phyloP scores from a whole-genome alignment of 2,888 invertebrate species.

The Hyles lineata region DNA sequence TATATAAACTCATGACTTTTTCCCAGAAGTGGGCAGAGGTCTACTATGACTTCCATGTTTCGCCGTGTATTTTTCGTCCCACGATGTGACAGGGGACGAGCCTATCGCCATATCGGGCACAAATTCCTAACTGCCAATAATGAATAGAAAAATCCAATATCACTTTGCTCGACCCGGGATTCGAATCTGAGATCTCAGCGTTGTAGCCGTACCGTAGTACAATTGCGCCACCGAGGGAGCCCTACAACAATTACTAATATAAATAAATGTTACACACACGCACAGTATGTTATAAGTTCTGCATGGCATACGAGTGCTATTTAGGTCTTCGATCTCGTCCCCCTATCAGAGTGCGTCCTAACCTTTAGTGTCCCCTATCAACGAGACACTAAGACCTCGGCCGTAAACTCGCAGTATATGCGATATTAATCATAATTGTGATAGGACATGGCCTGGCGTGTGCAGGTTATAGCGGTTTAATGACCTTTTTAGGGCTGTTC shows the following conservation, averaged over 20 bases:
- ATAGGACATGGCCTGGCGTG: not conserved
- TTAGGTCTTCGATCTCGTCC: constrained; percentile 12
- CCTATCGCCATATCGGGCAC: too few relatives aligned
- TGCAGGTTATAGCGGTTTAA: not conserved
- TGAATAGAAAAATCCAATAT: too few relatives aligned
- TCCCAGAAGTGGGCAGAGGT: too few relatives aligned
- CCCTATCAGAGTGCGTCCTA: constrained; percentile 11
- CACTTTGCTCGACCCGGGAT: too few relatives aligned
- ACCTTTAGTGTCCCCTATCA: constrained; percentile 14
- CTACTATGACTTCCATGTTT: too few relatives aligned
- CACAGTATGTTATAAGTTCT: not conserved
- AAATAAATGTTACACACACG: not conserved
- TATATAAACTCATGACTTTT: too few relatives aligned
- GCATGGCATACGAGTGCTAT: not conserved
- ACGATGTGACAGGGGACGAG: too few relatives aligned
- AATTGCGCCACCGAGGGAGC: too few relatives aligned
- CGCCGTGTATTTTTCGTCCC: too few relatives aligned
- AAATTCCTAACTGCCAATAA: too few relatives aligned
- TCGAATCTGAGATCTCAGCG: too few relatives aligned
- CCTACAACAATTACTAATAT: not conserved
- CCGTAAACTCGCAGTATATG: not conserved
- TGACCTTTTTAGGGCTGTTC: not conserved
- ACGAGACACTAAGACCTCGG: not conserved
- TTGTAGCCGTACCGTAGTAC: too few relatives aligned
- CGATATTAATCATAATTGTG: not conserved